These are phyloP conservation scores for Rhadinocentrus ornatus DNA, from an alignment of 2,797 vertebrate species.

Conservation along the genomic window DNA sequence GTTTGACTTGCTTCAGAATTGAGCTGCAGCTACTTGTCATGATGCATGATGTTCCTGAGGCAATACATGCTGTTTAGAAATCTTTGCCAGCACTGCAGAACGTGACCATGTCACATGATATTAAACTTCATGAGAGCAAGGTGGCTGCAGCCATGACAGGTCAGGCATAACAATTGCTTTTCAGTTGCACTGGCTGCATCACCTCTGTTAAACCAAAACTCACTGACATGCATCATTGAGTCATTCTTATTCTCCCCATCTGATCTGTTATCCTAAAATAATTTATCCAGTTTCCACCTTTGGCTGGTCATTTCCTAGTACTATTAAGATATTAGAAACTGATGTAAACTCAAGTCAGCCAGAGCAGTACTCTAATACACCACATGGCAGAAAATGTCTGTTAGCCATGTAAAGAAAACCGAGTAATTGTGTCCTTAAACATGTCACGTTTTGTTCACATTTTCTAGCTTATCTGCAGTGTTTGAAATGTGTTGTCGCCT, in stretches of 20 bases:
- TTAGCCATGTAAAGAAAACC: neutral
- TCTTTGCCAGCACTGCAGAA: neutral
- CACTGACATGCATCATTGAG: neutral
- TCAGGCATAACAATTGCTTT: neutral
- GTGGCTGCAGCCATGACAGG: slow-evolving; percentile 7
- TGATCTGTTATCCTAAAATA: neutral
- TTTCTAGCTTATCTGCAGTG: too few species aligned
- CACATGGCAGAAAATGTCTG: neutral
- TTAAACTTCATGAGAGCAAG: slow-evolving; percentile 11
- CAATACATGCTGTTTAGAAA: neutral
- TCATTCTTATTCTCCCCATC: neutral
- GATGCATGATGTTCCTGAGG: neutral
- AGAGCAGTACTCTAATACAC: neutral
- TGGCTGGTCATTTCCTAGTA: neutral
- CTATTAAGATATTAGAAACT: neutral
- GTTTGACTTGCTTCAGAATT: neutral
- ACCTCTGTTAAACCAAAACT: neutral
- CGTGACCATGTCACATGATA: slow-evolving; percentile 11
- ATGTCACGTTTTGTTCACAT: too few species aligned
- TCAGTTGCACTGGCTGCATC: slow-evolving; percentile 7
- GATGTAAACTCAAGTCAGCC: neutral
- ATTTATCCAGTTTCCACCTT: neutral
- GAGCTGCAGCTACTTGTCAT: neutral
- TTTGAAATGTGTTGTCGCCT: too few species aligned
- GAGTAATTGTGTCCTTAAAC: neutral